Conservation (phyloP, 2,113 vertebrate genomes). For the Pithys albifrons region DNA sequence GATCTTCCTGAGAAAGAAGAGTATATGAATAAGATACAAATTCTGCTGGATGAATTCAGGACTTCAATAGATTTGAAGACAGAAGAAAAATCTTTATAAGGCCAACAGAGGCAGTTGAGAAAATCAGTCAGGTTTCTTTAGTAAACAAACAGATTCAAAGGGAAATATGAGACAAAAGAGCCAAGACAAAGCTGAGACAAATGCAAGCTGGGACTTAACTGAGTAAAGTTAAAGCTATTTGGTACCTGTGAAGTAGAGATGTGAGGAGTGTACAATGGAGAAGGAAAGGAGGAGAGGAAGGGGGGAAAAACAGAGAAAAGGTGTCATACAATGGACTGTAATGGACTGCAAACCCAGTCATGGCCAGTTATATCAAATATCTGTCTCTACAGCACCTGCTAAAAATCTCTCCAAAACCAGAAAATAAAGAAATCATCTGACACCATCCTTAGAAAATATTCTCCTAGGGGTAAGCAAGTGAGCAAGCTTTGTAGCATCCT, state of each 20-base stretch:
- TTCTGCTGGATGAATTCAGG: not conserved
- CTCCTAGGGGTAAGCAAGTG: not conserved
- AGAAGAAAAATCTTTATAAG: not conserved
- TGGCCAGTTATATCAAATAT: not conserved
- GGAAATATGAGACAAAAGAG: not conserved
- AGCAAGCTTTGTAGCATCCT: not conserved
- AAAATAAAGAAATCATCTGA: not conserved
- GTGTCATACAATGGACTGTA: not conserved
- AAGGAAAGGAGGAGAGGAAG: not conserved
- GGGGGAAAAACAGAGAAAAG: rapidly evolving
- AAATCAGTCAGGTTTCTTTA: not conserved
- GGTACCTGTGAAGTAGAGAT: not conserved
- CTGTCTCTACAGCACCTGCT: not conserved
- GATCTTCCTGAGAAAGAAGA: not conserved
- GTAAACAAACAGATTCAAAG: not conserved
- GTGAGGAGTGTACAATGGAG: not conserved
- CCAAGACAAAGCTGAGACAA: not conserved
- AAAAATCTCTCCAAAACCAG: not conserved
- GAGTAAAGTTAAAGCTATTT: not conserved
- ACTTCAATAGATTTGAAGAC: not conserved
- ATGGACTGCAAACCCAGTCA: not conserved
- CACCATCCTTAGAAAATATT: not conserved
- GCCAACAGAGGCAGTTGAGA: not conserved
- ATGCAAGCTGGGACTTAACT: not conserved
- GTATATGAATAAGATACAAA: not conserved